Base-by-base conservation (phyloP, 2,113 vertebrate species). In the Pogonocichla stellata region DNA sequence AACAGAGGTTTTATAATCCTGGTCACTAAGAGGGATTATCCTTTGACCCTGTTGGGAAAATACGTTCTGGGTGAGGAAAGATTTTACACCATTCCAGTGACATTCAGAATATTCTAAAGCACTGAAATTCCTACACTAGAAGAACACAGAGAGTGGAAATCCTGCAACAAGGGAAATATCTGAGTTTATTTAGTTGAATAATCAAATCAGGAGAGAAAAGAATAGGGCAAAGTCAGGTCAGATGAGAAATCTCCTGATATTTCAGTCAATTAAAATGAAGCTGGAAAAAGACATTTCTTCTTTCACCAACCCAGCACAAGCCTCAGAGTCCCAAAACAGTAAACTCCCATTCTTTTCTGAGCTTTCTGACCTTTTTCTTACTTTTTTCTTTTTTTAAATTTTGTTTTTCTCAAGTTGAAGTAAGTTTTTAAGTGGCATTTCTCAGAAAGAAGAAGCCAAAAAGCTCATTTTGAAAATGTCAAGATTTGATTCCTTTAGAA, bases 391-490 rank as follows among this genome's bases (percentile, higher is more conserved):
- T 48, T 1, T 34, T 34, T 42, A 16, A 10, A 16, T 42, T 40
- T 66, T 23, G 6, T n/a, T 0, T 69, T 74, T 91, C 62, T 24
- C 8, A 79, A 74, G 5, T 33, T 53, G 28, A 85, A 93, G 31
- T 24, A 24, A 40, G 9, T 45, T 90, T 87, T 67, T 25, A 87
- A 85, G 36, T 25, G 15, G 23, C 25, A 12, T 4, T 79, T 87
- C 64, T 71, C 60, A 67, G n/a, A 67, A 85, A 62, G 9, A 56
- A 69, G 51, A 72, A 72, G 66, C 75, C 66, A 60, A 75, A 88
- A 71, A 82, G 17, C 66, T 79, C 4, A 29, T 90, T 87, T 82
- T 64, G 22, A 65, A 95, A 95, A 96, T 87, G 80, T 80, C 67
- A 90, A 64, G 43, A 60, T 65, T 47, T 3, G 1, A 34, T 40